Evolutionary conservation across 1,140 invertebrate species (phyloP), one percentile per base, ranked within the genome.

Genomic region (Drosophila aff.): DNA sequence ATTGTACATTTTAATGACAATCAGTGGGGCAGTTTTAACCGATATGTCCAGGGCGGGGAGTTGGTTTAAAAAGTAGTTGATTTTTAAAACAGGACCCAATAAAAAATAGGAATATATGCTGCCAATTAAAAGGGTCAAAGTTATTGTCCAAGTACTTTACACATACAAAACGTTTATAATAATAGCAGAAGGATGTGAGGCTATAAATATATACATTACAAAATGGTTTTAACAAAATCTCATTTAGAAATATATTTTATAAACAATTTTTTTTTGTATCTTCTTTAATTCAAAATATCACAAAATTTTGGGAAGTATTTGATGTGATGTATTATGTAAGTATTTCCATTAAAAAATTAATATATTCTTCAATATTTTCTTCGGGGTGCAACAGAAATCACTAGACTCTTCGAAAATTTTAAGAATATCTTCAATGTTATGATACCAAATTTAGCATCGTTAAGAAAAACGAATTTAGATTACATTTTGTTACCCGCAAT

Each of bases 1-100:
- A 83, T 76, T 83, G 65, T 60, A 52, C 38, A 52, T 50, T 73
- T 60, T 72, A 72, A 73, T 72, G 69, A 49, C 44, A 72, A 59
- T 71, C 41, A 38, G 16, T 43, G 13, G 0, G 11, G 13, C 2
- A 31, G n/a, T 28, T 63, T 66, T 64, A 58, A 58, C 55, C 23
- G 41, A 40, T 38, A 47, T 47, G 15, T 13, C 3, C 21, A 0
- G 4, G n/a, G 21, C 23, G 4, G 4, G 2, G 33, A 43, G n/a
- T 15, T 5, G 16, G 6, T 9, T 67, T 52, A 55, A 55, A 55
- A 26, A 57, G 13, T 23, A 40, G 36, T 57, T 57, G 8, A 38
- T n/a, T 57, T 40, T 57, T 23, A 7, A 38, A 38, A 55, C 11
- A 9, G 0, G 9, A 16, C 6, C 9, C 15, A 15, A 10, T 9